These are phyloP conservation scores for Nomada hirtipes DNA, from an alignment of 2,888 invertebrate species.

Conservation along the genomic window DNA sequence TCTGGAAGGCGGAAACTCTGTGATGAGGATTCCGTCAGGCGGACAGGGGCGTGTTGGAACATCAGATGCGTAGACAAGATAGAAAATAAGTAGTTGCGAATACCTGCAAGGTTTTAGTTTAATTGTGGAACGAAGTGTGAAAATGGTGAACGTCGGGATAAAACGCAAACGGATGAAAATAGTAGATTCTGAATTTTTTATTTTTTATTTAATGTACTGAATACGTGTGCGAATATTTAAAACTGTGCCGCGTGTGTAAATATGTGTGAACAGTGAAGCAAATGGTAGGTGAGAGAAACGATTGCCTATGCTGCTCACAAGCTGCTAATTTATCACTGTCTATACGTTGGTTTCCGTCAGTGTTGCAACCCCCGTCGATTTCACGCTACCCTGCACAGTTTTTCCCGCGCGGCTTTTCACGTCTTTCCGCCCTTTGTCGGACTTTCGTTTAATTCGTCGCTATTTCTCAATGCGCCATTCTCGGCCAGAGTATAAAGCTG, in stretches of 20 bases:
- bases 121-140: too few relatives aligned
- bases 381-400: slow-evolving; percentile 8
- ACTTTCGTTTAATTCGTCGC: slow-evolving; percentile 34
- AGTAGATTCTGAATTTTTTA: too few relatives aligned
- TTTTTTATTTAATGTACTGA: too few relatives aligned
- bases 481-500: slow-evolving; percentile 22
- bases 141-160: too few relatives aligned
- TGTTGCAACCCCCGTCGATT: slow-evolving; percentile 22
- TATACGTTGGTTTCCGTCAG: slow-evolving; percentile 47
- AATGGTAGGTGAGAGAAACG: slow-evolving; percentile 11
- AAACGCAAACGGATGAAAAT: too few relatives aligned
- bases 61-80: background rate
- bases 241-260: background rate
- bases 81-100: background rate
- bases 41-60: background rate
- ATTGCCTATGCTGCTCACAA: slow-evolving; percentile 43
- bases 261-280: slow-evolving; percentile 2
- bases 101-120: background rate
- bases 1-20: slow-evolving; percentile 15
- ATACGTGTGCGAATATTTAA: slow-evolving; percentile 26
- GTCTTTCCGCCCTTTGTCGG: slow-evolving; percentile 20
- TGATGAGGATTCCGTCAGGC: slow-evolving; percentile 6
- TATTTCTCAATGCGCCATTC: slow-evolving; percentile 38
- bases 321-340: slow-evolving; percentile 77
- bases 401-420: slow-evolving; percentile 20